phyloP scores from a whole-genome alignment of 2,113 vertebrate species.

The Oceanites oceanicus region DNA sequence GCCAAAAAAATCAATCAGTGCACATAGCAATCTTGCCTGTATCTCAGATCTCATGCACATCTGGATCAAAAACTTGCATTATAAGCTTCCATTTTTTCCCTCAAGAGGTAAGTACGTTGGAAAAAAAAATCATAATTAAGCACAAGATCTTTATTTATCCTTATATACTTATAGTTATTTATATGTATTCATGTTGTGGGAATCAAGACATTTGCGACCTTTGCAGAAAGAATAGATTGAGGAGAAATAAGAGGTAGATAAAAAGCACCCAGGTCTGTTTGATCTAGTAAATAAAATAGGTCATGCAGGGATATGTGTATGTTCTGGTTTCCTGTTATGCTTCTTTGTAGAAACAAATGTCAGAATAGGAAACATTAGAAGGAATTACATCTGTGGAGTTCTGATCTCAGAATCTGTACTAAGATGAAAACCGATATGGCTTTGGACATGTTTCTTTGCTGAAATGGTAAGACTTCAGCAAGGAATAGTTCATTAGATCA shows the following conservation, averaged over 20 bases:
- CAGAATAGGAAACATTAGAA: not conserved
- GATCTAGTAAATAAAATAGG: not conserved
- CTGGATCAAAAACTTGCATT: not conserved
- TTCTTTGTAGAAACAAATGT: not conserved
- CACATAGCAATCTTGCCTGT: not conserved
- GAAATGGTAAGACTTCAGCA: not conserved
- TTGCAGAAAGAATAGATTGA: not conserved
- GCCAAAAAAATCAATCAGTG: not conserved
- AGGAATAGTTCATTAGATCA: not conserved
- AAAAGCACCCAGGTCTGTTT: not conserved
- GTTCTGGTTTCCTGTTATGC: not conserved
- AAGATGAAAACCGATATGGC: not conserved
- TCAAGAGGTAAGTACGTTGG: not conserved
- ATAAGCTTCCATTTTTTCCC: not conserved
- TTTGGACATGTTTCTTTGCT: not conserved
- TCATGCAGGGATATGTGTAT: not conserved
- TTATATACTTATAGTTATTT: not conserved
- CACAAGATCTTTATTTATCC: not conserved
- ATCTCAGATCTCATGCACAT: not conserved
- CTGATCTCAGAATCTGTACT: not conserved
- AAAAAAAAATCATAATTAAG: not conserved
- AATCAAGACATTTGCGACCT: not conserved
- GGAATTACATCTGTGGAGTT: not conserved
- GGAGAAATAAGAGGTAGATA: not conserved
- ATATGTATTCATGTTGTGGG: not conserved